Percentiles rank a stretch among this genome's conserved stretches.
These are phyloP conservation scores for Rhopalosiphum padi DNA, from an alignment of 1,140 invertebrate species.

Conservation along the genomic window DNA sequence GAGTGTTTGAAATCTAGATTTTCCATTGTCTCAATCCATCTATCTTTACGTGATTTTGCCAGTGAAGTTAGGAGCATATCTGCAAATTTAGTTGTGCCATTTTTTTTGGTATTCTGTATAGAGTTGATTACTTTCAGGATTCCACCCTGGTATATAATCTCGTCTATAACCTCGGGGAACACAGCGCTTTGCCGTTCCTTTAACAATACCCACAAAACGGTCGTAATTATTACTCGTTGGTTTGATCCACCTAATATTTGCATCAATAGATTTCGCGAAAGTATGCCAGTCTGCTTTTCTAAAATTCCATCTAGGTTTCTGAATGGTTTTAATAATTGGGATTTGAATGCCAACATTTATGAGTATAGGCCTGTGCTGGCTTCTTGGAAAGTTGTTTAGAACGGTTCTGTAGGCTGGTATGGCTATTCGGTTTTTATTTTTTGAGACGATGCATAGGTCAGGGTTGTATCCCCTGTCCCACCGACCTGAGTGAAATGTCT, in stretches of 20 bases:
- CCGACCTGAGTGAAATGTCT: not conserved
- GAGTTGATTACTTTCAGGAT: no score
- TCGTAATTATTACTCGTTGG: not conserved
- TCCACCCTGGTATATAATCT: no score
- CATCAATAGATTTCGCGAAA: not conserved
- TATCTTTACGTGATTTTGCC: no score
- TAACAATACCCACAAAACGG: not conserved
- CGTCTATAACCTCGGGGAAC: not conserved
- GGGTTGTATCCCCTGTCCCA: not conserved
- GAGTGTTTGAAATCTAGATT: no score
- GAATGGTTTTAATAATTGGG: slow-evolving; percentile 13
- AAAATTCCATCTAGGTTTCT: slow-evolving; percentile 43
- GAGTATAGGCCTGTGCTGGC: not conserved
- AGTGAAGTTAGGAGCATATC: no score
- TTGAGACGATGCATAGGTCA: not conserved
- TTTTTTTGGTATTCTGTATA: no score
- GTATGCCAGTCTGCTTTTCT: slow-evolving; percentile 1
- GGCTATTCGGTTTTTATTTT: not conserved
- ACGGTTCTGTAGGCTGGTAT: not conserved
- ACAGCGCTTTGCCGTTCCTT: slow-evolving; percentile 35
- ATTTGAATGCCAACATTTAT: slow-evolving; percentile 42
- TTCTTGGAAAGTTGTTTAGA: not conserved
- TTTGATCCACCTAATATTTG: not conserved
- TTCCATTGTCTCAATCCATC: no score
- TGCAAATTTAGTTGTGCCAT: no score